phyloP scores from a whole-genome alignment of 2,797 vertebrate genomes.

The Salmo trutta region DNA sequence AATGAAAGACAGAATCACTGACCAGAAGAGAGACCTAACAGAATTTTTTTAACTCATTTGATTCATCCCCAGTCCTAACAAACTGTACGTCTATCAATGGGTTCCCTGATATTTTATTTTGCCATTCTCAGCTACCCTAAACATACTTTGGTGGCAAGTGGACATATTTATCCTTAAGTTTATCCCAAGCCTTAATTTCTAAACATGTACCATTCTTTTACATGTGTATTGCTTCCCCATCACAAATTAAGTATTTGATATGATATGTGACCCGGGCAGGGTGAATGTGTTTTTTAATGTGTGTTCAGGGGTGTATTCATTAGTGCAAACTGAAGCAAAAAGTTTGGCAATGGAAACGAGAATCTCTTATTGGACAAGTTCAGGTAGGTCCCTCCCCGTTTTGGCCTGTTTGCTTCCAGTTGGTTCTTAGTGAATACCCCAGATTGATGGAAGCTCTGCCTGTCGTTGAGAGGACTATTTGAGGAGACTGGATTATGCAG shows the following conservation, averaged over 20 bases:
- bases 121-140: neutral
- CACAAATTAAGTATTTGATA: neutral
- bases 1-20: neutral
- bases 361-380: neutral
- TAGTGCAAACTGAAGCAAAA: neutral
- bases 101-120: neutral
- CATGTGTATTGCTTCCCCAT: neutral
- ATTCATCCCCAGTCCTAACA: neutral
- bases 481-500: conserved; percentile 8
- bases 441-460: neutral
- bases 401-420: neutral
- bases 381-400: neutral
- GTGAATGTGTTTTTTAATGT: neutral
- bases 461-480: neutral
- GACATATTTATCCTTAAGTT: neutral
- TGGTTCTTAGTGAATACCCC: neutral
- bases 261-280: neutral
- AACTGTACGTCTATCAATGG: neutral
- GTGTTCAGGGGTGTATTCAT: neutral
- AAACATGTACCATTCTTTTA: neutral
- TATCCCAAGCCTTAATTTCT: neutral
- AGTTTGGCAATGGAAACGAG: neutral
- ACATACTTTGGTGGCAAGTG: neutral
- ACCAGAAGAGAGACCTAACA: neutral
- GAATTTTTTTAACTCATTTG: neutral